Base-by-base conservation (phyloP, 2,888 invertebrate genomes). In the Dichetophora obliterata region DNA sequence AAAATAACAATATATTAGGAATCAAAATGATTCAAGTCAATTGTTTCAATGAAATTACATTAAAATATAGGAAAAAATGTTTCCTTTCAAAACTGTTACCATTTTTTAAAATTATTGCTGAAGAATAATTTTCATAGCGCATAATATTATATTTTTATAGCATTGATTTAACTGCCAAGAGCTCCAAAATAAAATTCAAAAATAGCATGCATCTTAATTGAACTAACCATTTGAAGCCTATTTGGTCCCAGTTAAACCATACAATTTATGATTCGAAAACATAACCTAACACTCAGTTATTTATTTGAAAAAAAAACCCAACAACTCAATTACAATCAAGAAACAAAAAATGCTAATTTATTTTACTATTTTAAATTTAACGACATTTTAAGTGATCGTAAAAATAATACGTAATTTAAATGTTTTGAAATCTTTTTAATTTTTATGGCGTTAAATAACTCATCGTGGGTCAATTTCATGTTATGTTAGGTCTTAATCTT, bases 321-420 rank as follows among this genome's bases (percentile, higher is more conserved):
- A 65, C 63, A 37, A 31, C 63, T 34, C 14, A 27, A 65, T 65
- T 59, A 59, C 11, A 24, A 22, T 59, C 54, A 19, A 14, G 59
- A 24, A 22, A 11, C 22, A 24, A 43, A 43, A 43, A 43, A 43
- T 14, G 27, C 24, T 59, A 59, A 59, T 59, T 59, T 9, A 27
- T 14, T 16, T 59, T 22, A 27, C 24, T 22, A 16, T 27, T 59
- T 27, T 59, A 27, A 19, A 65, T 65, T 65, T 65, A 31, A 65
- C 37, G 43, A 48, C 72, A 27, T 48, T 61, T 73, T 73, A 73
- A 73, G 70, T 73, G 72, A 61, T 73, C 72, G 72, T 73, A 19
- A 59, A 70, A 72, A 72, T 59, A 59, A 61, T 61, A 43, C 48
- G 31, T 43, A 48, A 43, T 34, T 61, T 24, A 43, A n/a, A 61